These are phyloP conservation scores for Ageneiosus marmoratus DNA, from an alignment of 2,113 vertebrate genomes.

Conservation along the genomic window DNA sequence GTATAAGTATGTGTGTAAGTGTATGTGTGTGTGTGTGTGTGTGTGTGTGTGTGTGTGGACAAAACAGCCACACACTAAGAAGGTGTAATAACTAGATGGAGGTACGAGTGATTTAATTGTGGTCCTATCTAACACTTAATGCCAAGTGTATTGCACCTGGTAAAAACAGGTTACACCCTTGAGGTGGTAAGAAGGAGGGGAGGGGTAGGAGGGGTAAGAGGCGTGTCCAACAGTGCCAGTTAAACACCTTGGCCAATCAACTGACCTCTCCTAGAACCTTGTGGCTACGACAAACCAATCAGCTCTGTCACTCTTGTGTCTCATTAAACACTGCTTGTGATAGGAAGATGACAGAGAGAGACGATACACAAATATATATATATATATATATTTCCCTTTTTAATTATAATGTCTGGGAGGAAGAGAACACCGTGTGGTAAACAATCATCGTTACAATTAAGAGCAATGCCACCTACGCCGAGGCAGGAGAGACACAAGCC, in stretches of 20 bases:
- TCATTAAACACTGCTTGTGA: constrained; percentile 68
- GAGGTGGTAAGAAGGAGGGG: constrained; percentile 12
- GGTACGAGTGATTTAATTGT: constrained; percentile 72
- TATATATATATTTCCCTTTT: constrained; percentile 60
- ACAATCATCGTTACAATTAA: constrained; percentile 75
- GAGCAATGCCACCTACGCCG: constrained; percentile 59
- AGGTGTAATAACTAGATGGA: constrained; percentile 61
- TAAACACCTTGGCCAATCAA: constrained; percentile 69
- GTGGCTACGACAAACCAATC: constrained; percentile 57
- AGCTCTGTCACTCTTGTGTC: constrained; percentile 56
- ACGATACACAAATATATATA: constrained; percentile 59
- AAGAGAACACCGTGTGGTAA: constrained; percentile 69
- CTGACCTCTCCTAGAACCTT: constrained; percentile 63
- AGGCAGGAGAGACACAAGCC: constrained; percentile 45
- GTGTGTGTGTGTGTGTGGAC: constrained; percentile 34
- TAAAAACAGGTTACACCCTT: constrained; percentile 70
- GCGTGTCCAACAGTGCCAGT: constrained; percentile 65
- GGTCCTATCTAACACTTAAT: constrained; percentile 66
- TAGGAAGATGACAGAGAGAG: constrained; percentile 65
- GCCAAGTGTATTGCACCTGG: constrained; percentile 68
- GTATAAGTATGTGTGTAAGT: no score
- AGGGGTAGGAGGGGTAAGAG: background rate
- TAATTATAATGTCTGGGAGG: constrained; percentile 78
- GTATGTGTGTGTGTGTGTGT: constrained; percentile 23
- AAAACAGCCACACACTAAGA: constrained; percentile 48